Percentiles rank a stretch among this genome's conserved stretches.
phyloP scores from a whole-genome alignment of 2,888 invertebrate genomes.

The Drosophila paranaensis region DNA sequence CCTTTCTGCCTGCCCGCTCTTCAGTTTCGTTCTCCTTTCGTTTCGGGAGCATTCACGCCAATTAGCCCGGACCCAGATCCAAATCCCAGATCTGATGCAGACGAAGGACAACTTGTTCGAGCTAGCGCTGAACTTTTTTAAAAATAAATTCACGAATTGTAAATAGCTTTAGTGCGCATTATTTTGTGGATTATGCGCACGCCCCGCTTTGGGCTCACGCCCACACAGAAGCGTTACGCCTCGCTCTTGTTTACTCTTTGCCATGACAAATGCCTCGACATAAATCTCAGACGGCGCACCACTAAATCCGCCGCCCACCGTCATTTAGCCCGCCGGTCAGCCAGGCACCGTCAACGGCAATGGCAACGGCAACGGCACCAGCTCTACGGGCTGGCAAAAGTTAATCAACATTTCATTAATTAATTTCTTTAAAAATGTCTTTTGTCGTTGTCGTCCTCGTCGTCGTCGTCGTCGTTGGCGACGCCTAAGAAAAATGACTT shows the following conservation, averaged over 20 bases:
- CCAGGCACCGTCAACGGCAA: constrained; percentile 22
- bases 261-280: constrained; percentile 78
- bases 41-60: constrained; percentile 67
- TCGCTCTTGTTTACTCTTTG: constrained; percentile 71
- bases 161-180: constrained; percentile 77
- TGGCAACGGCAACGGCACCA: constrained; percentile 30
- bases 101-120: constrained; percentile 18
- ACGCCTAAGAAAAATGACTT: constrained; percentile 50
- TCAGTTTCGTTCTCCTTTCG: background rate
- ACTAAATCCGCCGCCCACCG: constrained; percentile 13
- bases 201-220: constrained; percentile 49
- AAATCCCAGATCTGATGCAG: constrained; percentile 50
- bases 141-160: constrained; percentile 75
- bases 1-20: constrained; percentile 18
- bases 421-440: constrained; percentile 79
- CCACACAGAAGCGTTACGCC: constrained; percentile 48
- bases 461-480: constrained; percentile 15
- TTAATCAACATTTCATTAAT: constrained; percentile 84
- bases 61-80: constrained; percentile 71
- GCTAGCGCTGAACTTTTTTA: constrained; percentile 36
- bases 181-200: constrained; percentile 76
- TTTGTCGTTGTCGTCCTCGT: constrained; percentile 45
- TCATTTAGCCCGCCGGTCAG: constrained; percentile 30
- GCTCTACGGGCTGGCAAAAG: constrained; percentile 73
- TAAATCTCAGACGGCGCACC: constrained; percentile 71